Percentiles rank a stretch among this genome's conserved stretches.
phyloP scores from a whole-genome alignment of 2,113 vertebrate genomes.

The Pomatorhinus ruficollis region DNA sequence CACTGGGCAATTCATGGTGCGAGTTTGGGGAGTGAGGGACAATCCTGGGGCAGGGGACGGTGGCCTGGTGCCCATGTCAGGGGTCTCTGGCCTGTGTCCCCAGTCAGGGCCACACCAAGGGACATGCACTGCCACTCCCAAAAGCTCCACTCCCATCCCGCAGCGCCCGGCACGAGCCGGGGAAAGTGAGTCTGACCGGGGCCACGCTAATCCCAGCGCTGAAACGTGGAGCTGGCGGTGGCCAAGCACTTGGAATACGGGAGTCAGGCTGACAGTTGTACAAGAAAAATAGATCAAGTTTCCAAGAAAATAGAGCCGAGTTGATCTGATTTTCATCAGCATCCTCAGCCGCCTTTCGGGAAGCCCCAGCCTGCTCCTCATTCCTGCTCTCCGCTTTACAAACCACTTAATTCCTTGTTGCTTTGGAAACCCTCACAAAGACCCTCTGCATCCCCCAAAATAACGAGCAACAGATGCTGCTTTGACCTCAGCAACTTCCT shows the following conservation, averaged over 20 bases:
- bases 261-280: slow-evolving; percentile 5
- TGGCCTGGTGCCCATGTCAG: not conserved
- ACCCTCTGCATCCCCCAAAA: slow-evolving; percentile 77
- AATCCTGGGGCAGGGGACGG: not conserved
- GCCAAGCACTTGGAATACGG: not conserved
- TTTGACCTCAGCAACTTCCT: slow-evolving; percentile 92
- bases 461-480: slow-evolving; percentile 93
- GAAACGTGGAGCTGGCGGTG: not conserved
- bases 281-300: slow-evolving; percentile 61
- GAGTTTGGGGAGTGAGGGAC: not conserved
- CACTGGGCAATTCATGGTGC: fast-evolving
- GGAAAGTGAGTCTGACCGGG: not conserved
- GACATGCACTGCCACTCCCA: not conserved
- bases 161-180: not conserved
- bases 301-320: slow-evolving; percentile 33
- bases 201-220: not conserved
- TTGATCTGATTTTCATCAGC: slow-evolving; percentile 54
- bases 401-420: slow-evolving; percentile 75
- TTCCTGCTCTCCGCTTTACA: slow-evolving; percentile 24
- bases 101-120: not conserved
- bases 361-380: slow-evolving; percentile 63
- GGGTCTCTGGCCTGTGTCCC: fast-evolving
- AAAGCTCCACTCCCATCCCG: not conserved
- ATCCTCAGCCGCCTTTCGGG: slow-evolving; percentile 73
- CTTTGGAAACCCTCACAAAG: slow-evolving; percentile 81